Base-by-base conservation (phyloP, 2,113 vertebrate species). In the Proterorhinus semilunaris region DNA sequence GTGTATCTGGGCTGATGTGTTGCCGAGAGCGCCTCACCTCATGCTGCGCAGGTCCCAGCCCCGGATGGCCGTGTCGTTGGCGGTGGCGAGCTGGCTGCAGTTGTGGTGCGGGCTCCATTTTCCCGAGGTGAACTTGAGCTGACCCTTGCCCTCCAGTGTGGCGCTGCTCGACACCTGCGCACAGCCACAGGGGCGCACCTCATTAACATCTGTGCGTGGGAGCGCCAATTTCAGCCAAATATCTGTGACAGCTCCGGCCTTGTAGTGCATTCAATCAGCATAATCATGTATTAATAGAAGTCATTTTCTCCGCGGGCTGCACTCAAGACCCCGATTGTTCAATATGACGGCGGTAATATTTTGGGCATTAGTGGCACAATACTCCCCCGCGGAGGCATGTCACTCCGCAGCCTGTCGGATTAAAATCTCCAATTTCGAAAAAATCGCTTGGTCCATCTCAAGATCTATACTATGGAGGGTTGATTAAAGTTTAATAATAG, bases 61-160 rank as follows among this genome's bases (percentile, higher is more conserved):
- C 5, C 97, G 92, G 69, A 99, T 93, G 52, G 92, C 80, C 0
- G 94, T 96, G 82, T 99, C 98, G 0, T 94, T 99, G 0, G 98
- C 97, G 0, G 98, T 99, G 84, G 96, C 96, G 70, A 98, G 93
- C 89, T 99, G 98, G 16, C 94, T 95, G 78, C 96, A 96, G 83
- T 94, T 98, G 91, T 99, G 98, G 79, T 99, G 98, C 0, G 98
- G 97, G 86, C 96, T 97, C 97, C 98, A 99, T 62, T 94, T 95
- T 54, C 97, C 98, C 0, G 95, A 93, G 12, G 94, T 99, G 89
- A 99, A 98, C 90, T 92, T 96, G 83, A 98, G 91, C 85, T 98
- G 98, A 43, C 98, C 98, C 90, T 97, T 99, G 43, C 98, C 98
- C 90, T 99, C 97, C 72, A 99, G 91, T 10, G 94, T 93, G 10